phyloP scores from a whole-genome alignment of 2,113 vertebrate species.

The Dipodomys stephensi region DNA sequence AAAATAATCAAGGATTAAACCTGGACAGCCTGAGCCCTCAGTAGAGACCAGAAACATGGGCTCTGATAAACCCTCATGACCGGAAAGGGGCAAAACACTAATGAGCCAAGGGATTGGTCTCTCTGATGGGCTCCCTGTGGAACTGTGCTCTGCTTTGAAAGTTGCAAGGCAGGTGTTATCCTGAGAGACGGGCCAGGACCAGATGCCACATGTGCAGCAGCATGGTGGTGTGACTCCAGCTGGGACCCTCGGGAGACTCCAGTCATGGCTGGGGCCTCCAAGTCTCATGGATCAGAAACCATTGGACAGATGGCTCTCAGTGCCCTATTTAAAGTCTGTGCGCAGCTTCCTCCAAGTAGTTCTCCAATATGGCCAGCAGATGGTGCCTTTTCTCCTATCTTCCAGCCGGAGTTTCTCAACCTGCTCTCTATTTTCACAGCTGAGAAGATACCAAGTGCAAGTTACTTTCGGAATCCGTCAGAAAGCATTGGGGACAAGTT shows the following conservation, averaged over 20 bases:
- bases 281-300: not conserved
- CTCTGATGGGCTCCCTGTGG: too few relatives aligned
- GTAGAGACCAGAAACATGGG: slow-evolving; percentile 57
- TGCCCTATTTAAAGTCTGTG: rapidly evolving
- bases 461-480: slow-evolving; percentile 48
- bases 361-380: slow-evolving; percentile 81
- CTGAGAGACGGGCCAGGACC: not conserved
- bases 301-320: rapidly evolving
- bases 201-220: not conserved
- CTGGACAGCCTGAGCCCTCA: not conserved
- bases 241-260: not conserved
- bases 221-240: not conserved
- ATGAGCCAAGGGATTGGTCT: not conserved
- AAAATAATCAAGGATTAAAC: not conserved
- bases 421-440: rapidly evolving
- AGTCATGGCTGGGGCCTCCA: not conserved
- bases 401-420: not conserved
- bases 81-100: not conserved
- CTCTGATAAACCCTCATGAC: slow-evolving; percentile 28
- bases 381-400: slow-evolving; percentile 81
- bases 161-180: not conserved
- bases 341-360: not conserved
- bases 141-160: rapidly evolving
- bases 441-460: not conserved
- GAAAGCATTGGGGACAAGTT: not conserved